Conservation (phyloP, 2,888 invertebrate species). For the Eurytoma californica region DNA sequence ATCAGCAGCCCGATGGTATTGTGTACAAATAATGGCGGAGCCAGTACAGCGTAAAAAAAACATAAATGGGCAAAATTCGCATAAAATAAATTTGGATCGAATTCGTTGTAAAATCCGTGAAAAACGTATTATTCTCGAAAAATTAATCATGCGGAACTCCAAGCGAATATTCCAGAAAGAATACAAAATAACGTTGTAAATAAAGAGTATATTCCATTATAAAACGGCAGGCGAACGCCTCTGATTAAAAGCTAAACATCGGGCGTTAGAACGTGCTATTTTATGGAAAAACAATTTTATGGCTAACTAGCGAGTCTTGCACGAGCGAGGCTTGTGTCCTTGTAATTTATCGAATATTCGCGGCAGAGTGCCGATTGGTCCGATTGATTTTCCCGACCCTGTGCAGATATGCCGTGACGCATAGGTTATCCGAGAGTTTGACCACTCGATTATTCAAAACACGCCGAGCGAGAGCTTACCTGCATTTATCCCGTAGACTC, state of each 20-base stretch:
- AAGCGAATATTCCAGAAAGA: conserved; percentile 10
- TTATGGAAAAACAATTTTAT: not conserved
- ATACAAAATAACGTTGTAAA: conserved; percentile 35
- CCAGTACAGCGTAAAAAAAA: not conserved
- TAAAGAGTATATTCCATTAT: conserved; percentile 26
- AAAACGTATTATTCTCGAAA: conserved; percentile 3
- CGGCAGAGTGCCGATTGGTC: conserved; percentile 24
- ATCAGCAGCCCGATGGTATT: too few relatives aligned
- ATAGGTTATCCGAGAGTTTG: conserved; percentile 13
- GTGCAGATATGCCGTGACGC: not conserved
- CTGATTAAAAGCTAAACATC: conserved; percentile 27
- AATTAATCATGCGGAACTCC: not conserved
- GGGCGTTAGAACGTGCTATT: conserved; percentile 5
- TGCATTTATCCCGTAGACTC: conserved; percentile 16
- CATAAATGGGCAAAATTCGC: not conserved
- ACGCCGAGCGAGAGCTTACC: conserved; percentile 33
- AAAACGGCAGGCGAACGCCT: not conserved
- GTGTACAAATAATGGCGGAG: not conserved
- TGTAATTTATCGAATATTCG: conserved; percentile 37
- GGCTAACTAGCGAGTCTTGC: not conserved
- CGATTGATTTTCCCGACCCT: conserved; percentile 36
- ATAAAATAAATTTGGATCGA: not conserved
- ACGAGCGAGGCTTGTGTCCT: not conserved
- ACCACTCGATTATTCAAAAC: conserved; percentile 45
- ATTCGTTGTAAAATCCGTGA: not conserved